A percentile compares a stretch with the other conserved stretches of the same genome.
Evolutionary conservation across 1,140 invertebrate genomes (phyloP).

Genomic region (Bombus breviceps): DNA sequence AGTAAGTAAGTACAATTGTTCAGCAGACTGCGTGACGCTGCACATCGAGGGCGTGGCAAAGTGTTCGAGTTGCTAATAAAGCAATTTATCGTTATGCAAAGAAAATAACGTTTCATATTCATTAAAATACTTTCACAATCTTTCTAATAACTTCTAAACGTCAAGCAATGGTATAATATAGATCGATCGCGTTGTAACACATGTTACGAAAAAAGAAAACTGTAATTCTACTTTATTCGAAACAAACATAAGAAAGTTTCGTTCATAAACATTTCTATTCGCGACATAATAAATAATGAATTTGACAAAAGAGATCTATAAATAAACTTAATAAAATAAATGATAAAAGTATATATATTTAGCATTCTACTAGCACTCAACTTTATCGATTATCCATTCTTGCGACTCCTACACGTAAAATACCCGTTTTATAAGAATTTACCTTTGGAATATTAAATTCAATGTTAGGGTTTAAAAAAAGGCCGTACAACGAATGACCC

Average conservation of each 20-base stretch:
- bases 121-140: not conserved
- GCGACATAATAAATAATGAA: not conserved
- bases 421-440: not conserved
- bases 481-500: no score
- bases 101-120: conserved; percentile 3
- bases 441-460: not conserved
- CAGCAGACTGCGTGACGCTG: conserved; percentile 66
- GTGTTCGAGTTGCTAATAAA: conserved; percentile 23
- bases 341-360: not conserved
- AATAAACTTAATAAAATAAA: not conserved
- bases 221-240: not conserved
- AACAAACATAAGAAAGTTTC: not conserved
- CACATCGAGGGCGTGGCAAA: conserved; percentile 40
- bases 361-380: not conserved
- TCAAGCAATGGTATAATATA: not conserved
- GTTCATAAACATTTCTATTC: not conserved
- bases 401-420: not conserved
- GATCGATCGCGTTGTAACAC: not conserved
- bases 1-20: conserved; percentile 52
- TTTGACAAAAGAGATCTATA: not conserved
- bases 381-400: not conserved
- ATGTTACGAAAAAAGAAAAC: not conserved
- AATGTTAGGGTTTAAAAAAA: not conserved
- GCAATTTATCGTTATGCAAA: conserved; percentile 7
- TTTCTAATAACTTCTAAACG: not conserved